These are phyloP conservation scores for Ataeniobius toweri DNA, from an alignment of 2,797 vertebrate species.

Conservation along the genomic window DNA sequence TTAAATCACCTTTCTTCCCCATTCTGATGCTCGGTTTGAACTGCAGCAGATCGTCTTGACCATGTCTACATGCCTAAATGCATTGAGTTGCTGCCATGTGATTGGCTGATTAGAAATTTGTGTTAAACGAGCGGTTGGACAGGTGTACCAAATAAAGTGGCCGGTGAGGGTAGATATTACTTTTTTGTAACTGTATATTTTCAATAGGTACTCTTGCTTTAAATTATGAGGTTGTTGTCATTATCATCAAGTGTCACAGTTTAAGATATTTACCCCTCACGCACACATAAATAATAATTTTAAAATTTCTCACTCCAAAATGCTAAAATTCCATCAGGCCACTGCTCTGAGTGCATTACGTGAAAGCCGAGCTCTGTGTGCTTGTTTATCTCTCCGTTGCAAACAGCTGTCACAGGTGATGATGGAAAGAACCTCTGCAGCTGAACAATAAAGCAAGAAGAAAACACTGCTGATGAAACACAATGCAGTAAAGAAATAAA, in stretches of 20 bases:
- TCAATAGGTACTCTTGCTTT: neutral
- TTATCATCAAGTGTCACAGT: neutral
- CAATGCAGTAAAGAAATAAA: slow-evolving; percentile 55
- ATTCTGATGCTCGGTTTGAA: no score
- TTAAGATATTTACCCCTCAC: neutral
- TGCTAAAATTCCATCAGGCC: neutral
- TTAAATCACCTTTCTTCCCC: no score
- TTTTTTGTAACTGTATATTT: neutral
- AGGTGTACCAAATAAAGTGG: no score
- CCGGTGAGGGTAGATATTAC: neutral
- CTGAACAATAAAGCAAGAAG: slow-evolving; percentile 65
- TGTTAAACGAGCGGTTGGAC: no score
- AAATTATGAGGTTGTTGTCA: neutral
- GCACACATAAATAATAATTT: neutral
- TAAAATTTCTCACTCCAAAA: slow-evolving; percentile 10
- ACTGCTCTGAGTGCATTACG: neutral
- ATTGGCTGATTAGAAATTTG: no score
- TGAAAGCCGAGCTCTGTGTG: neutral
- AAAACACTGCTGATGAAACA: slow-evolving; percentile 62
- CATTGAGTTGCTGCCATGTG: no score
- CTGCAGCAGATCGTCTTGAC: no score
- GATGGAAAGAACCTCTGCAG: slow-evolving; percentile 54
- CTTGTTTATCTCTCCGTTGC: slow-evolving; percentile 47
- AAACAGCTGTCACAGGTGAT: slow-evolving; percentile 58
- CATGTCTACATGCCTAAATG: no score